Evolutionary conservation across 2,797 vertebrate species (phyloP).

Genomic region (Hemibagrus guttatus): DNA sequence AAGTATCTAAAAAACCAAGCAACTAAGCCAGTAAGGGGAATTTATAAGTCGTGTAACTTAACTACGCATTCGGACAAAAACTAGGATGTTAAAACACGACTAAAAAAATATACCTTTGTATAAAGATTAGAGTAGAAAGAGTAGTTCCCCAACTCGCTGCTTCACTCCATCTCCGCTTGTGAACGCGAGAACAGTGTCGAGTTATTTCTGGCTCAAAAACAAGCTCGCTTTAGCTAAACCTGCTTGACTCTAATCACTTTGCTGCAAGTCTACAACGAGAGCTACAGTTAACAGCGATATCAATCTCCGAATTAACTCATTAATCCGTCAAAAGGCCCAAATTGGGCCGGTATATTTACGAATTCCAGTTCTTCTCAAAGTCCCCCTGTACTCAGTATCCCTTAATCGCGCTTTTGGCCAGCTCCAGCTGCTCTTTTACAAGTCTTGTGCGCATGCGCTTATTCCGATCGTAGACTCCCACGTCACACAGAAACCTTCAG

Average conservation of each 20-base stretch:
- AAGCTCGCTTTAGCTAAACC: not conserved
- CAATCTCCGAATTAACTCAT: not conserved
- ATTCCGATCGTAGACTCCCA: rapidly evolving
- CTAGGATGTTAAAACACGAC: not conserved
- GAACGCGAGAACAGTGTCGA: not conserved
- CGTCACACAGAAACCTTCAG: not conserved
- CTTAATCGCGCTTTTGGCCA: not conserved
- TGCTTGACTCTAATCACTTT: not conserved
- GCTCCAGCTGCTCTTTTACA: not conserved
- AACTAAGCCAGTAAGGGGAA: not conserved
- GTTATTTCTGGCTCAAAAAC: constrained; percentile 5
- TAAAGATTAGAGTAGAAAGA: not conserved
- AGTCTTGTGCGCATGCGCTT: constrained; percentile 40
- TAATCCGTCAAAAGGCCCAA: not conserved
- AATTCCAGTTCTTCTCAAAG: not conserved
- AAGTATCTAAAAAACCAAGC: too few relatives aligned
- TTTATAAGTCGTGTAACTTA: not conserved
- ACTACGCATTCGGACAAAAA: not conserved
- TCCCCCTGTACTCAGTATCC: not conserved
- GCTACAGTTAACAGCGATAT: not conserved
- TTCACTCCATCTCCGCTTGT: not conserved
- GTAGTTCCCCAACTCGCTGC: not conserved
- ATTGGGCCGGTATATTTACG: not conserved
- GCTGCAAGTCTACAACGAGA: not conserved
- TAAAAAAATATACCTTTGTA: too few relatives aligned